Base-by-base conservation (phyloP, 2,797 vertebrate genomes). In the Syncerus caffer region DNA sequence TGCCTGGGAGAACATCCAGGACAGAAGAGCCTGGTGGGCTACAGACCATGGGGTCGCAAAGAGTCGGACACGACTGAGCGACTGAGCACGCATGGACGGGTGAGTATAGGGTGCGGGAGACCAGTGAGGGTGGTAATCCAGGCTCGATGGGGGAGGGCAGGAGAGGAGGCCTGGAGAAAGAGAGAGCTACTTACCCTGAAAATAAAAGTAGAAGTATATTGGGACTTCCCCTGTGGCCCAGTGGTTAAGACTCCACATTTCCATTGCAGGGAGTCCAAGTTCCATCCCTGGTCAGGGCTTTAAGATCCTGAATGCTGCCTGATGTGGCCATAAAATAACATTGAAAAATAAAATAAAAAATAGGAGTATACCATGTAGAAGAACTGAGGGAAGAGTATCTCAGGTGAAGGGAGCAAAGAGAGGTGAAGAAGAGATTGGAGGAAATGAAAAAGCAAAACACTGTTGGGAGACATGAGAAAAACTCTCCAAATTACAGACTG, bases 101-200 rank as follows among this genome's bases (percentile, higher is more conserved):
- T 12, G 8, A 45, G 16, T 12, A 13, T 1, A 45, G 27, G 5
- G 14, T 25, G 8, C 25, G 50, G 80, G 60, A 79, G 31, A 11
- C 25, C 15, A 6, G 0, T 6, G 62, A 5, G 2, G 16, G 27
- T 0, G 19, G 14, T 9, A 11, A 3, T 23, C 12, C 8, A 29
- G 51, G 17, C 34, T 57, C 8, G 1, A 45, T 25, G 3, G 10
- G n/a, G n/a, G 78, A 79, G 29, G 25, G n/a, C 2, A 1, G 27
- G 25, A 16, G 58, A 14, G 42, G 34, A 42, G 19, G 11, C 74
- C 60, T 58, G 10, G 50, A 55, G 85, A 76, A 47, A n/a, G 19
- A 8, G 0, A 10, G 38, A 47, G 27, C 3, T 12, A 31, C 25
- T 11, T 34, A 34, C 29, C 45, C 12, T 14, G 34, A 85, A 47